Evolutionary conservation across 2,797 vertebrate genomes (phyloP), one percentile per base, ranked within the genome.

Genomic region (Myotis myotis): DNA sequence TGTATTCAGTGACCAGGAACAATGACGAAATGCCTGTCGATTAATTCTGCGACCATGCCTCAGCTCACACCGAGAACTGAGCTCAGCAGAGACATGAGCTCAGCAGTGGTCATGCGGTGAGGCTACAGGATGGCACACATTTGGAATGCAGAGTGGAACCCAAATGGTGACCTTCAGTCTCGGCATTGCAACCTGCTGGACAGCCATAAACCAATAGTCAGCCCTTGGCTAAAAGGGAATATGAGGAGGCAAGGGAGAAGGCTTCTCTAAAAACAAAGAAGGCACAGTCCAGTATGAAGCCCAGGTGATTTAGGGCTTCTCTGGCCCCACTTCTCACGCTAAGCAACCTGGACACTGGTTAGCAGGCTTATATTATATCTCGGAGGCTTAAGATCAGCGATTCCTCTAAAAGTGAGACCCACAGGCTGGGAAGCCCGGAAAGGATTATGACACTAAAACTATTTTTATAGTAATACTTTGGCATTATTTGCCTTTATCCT

Each of bases 41-140:
- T 95, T 91, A 94, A 90, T 81, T 92, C 85, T 93, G 74, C n/a
- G 4, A 62, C 64, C 90, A 94, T 47, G 30, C 70, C 74, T 96
- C 70, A 22, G 47, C 93, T 92, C 74, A 57, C 17, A 51, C 1
- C 0, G 41, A 93, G 68, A 57, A 74, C 41, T 55, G 80, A 93
- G 60, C 60, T 30, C 60, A 62, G 60, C 57, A 62, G 60, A 97
- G 96, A 97, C 93, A 96, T 96, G 96, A 96, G 95, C 96, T 96
- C 96, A 97, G 89, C 44, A 17, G 41, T 15, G 3, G 85, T 87
- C 91, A 91, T 33, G 16, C 70, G 23, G 36, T 16, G 71, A 91
- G 66, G 79, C 49, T 70, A 44, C 15, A 2, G 30, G 64, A 72
- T 0, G 20, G 62, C 36, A 78, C 51, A 55, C 33, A 6, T 28